phyloP scores from a whole-genome alignment of 2,113 vertebrate genomes.

The Entelurus aequoreus region DNA sequence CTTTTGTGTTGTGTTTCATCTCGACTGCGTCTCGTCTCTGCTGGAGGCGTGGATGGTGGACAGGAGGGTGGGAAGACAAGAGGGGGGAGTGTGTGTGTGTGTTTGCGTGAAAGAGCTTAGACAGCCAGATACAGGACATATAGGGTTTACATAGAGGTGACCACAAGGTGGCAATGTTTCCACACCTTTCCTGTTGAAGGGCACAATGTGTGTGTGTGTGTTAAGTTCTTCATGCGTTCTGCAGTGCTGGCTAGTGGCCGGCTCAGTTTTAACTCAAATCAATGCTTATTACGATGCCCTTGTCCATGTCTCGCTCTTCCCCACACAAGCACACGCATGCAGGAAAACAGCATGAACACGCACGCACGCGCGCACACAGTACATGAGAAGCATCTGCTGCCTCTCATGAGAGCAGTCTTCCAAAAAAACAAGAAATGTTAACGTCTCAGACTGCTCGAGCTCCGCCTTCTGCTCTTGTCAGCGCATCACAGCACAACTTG shows the following conservation, averaged over 20 bases:
- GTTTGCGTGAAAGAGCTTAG: constrained; percentile 1
- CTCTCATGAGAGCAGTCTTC: constrained; percentile 20
- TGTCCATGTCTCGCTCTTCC: constrained; percentile 41
- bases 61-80: neutral
- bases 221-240: constrained; percentile 16
- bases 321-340: constrained; percentile 4
- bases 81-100: neutral
- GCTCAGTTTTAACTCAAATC: constrained; percentile 63
- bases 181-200: constrained; percentile 15
- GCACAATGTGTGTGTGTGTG: neutral
- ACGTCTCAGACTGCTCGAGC: neutral
- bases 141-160: neutral
- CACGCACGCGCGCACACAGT: neutral
- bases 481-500: neutral
- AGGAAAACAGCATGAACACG: constrained; percentile 11
- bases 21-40: constrained; percentile 14
- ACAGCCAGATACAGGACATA: neutral
- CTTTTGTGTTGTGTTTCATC: constrained; percentile 4
- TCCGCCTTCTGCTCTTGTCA: neutral
- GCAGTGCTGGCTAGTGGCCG: constrained; percentile 43
- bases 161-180: constrained; percentile 72
- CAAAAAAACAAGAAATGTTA: constrained; percentile 3
- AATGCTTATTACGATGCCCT: constrained; percentile 68
- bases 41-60: neutral
- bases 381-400: constrained; percentile 24